phyloP scores from a whole-genome alignment of 2,888 invertebrate species.

The Heliconius aoede region DNA sequence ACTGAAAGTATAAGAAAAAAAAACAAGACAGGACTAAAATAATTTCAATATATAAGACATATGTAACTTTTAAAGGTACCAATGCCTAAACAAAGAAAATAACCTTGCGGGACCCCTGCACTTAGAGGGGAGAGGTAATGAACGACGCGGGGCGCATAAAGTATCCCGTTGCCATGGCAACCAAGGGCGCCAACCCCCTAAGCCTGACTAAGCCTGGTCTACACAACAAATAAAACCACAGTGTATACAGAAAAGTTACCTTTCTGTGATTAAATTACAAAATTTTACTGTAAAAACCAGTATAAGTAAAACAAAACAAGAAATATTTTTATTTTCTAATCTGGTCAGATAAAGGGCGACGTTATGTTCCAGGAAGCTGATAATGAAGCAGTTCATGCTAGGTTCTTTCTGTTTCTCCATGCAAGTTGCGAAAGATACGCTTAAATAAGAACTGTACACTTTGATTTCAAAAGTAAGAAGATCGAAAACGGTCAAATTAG shows the following conservation, averaged over 20 bases:
- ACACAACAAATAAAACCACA: slow-evolving; percentile 7
- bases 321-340: no score
- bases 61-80: slow-evolving; percentile 1
- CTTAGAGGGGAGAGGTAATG: slow-evolving; percentile 51
- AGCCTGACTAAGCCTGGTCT: slow-evolving; percentile 29
- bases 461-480: no score
- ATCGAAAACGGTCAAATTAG: no score
- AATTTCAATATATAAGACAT: not conserved
- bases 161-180: slow-evolving; percentile 70
- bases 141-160: slow-evolving; percentile 72
- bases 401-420: no score
- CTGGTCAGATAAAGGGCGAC: no score
- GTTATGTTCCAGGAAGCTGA: no score
- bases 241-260: not conserved
- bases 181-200: slow-evolving; percentile 75
- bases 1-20: not conserved
- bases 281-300: not conserved
- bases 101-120: slow-evolving; percentile 43
- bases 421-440: no score
- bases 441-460: no score
- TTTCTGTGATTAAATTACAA: not conserved
- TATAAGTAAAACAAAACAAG: no score
- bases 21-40: not conserved
- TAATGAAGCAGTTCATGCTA: no score
- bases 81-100: not conserved